Percentiles rank a stretch among this genome's conserved stretches.
Evolutionary conservation across 2,797 vertebrate genomes (phyloP).

Genomic region (Epinephelus coioides): DNA sequence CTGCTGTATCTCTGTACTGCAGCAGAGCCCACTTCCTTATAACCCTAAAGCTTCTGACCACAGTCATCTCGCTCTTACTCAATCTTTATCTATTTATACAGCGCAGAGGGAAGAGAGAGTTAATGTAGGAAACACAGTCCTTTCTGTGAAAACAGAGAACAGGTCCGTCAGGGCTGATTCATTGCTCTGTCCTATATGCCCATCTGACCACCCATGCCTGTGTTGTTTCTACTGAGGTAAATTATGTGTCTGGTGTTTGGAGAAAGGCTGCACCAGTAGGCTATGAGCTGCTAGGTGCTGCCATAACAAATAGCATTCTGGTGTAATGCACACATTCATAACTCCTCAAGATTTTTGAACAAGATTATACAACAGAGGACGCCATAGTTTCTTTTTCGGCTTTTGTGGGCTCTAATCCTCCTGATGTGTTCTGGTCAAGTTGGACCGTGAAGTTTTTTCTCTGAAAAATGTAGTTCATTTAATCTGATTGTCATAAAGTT

Average conservation of each 20-base stretch:
- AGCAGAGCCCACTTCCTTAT: constrained; percentile 74
- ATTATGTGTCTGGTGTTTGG: constrained; percentile 60
- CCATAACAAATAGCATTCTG: constrained; percentile 9
- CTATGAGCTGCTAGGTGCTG: constrained; percentile 29
- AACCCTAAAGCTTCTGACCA: constrained; percentile 72
- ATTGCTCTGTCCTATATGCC: constrained; percentile 34
- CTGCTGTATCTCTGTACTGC: constrained; percentile 59
- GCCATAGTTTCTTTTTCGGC: not conserved
- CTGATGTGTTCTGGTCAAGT: not conserved
- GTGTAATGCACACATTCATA: constrained; percentile 3
- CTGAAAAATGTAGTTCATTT: not conserved
- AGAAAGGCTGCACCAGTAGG: constrained; percentile 12
- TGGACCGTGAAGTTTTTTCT: no score
- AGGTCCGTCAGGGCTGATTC: constrained; percentile 50
- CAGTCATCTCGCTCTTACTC: constrained; percentile 84
- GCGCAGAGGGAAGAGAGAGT: constrained; percentile 83
- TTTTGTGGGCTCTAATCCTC: not conserved
- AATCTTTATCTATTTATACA: constrained; percentile 86
- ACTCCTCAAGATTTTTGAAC: not conserved
- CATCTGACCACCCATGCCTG: constrained; percentile 51
- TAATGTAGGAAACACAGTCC: constrained; percentile 77
- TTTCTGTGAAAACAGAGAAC: constrained; percentile 67
- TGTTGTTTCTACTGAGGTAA: constrained; percentile 59
- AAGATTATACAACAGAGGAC: not conserved
- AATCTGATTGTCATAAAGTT: not conserved